A percentile compares a stretch with the other conserved stretches of the same genome.
phyloP scores from a whole-genome alignment of 1,140 invertebrate species.

The Drosophila watanabei region DNA sequence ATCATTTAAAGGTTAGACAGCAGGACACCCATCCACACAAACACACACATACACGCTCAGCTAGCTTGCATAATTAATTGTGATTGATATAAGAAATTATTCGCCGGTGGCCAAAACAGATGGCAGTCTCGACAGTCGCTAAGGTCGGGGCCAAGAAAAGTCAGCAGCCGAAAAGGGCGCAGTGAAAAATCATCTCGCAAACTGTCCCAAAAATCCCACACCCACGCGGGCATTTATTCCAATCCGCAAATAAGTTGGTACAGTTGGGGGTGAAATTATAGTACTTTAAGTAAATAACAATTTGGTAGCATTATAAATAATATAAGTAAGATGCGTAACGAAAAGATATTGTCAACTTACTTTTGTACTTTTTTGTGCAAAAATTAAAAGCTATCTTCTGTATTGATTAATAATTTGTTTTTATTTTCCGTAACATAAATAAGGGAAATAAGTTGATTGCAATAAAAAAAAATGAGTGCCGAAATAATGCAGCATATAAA shows the following conservation, averaged over 20 bases:
- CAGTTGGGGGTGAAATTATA: neutral
- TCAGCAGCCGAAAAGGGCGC: constrained; percentile 51
- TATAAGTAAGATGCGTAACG: neutral
- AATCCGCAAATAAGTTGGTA: constrained; percentile 15
- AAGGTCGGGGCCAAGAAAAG: constrained; percentile 19
- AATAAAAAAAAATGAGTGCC: no score
- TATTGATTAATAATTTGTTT: no score
- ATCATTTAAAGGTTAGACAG: constrained; percentile 55
- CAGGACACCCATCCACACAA: neutral
- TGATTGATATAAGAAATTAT: constrained; percentile 83
- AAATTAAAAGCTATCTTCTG: neutral
- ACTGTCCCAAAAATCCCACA: constrained; percentile 66
- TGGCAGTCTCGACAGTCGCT: constrained; percentile 31
- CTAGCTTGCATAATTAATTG: constrained; percentile 74
- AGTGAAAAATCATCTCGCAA: constrained; percentile 78
- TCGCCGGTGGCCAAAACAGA: constrained; percentile 67
- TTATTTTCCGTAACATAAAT: no score
- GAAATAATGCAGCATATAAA: no score
- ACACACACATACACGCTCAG: constrained; percentile 20
- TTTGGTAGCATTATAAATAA: neutral
- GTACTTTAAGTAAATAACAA: no score
- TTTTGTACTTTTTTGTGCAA: neutral
- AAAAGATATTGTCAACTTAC: neutral
- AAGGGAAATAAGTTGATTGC: no score
- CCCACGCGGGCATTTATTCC: constrained; percentile 33